Base-by-base conservation (phyloP, 2,888 invertebrate genomes). In the Fissipunctia ypsillon region DNA sequence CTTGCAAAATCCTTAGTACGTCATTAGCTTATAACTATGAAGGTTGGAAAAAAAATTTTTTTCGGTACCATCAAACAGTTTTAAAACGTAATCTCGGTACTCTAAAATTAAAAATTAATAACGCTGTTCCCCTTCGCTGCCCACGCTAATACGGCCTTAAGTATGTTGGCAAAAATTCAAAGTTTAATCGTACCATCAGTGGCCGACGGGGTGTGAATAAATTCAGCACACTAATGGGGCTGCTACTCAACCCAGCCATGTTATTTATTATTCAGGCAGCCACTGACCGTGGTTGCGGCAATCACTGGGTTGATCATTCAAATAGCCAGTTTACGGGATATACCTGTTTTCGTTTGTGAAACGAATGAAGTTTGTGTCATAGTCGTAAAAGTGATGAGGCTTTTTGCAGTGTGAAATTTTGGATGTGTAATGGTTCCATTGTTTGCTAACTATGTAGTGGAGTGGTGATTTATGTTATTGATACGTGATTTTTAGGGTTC, bases 231-330 rank as follows among this genome's bases (percentile, higher is more conserved):
- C 73, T 87, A 86, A 84, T 84, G 80, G 75, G 65, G 63, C 63
- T 70, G 67, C 70, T 68, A 69, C 76, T 78, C 64, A 67, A 57
- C 68, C 60, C 52, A 41, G 70, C 78, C 86, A 68, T 76, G 61
- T 70, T 78, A 82, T 86, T 84, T 87, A 86, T 82, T 87, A 87
- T 86, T 86, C 84, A 84, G 74, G 57, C 43, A 71, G 69, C 65
- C 43, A 64, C 78, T 81, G 86, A 68, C 81, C 77, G 81, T 54
- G 86, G 86, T 84, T 79, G 45, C 80, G 52, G 80, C 81, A 77
- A 82, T 86, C 77, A 81, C 74, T 61, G 73, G 63, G 76, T 72
- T 78, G 76, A 87, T 86, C 85, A 81, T 85, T 87, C 78, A 85
- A 80, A 78, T 73, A 45, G 73, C 71, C 77, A 64, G 69, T 71